Conservation (phyloP, 2,888 invertebrate species). For the Phaedon cochleariae region DNA sequence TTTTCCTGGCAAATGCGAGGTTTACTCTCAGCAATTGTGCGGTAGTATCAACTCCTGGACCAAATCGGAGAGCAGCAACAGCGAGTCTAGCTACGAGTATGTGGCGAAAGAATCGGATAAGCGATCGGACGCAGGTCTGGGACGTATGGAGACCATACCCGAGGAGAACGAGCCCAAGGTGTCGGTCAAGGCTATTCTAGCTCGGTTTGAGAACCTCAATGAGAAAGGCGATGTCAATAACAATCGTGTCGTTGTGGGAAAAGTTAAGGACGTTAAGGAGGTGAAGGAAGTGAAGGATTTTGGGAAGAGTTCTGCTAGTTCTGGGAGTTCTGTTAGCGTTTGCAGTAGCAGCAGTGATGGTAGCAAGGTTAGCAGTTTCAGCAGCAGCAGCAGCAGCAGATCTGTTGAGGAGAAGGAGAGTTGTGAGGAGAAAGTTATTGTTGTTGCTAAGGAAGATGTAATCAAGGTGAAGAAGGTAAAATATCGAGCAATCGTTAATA, state of each 20-base stretch:
- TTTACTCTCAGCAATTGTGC: slow-evolving; percentile 56
- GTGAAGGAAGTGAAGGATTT: too few relatives aligned
- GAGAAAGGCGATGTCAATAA: slow-evolving; percentile 53
- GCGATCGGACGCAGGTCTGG: slow-evolving; percentile 35
- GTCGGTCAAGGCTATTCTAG: slow-evolving; percentile 83
- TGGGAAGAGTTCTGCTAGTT: slow-evolving; percentile 22
- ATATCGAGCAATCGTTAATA: too few relatives aligned
- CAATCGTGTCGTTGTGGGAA: slow-evolving; percentile 27
- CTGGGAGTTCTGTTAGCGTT: slow-evolving; percentile 21
- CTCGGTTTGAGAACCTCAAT: slow-evolving; percentile 73
- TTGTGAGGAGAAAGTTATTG: neutral
- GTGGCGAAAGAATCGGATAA: slow-evolving; percentile 41
- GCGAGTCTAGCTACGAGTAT: slow-evolving; percentile 57
- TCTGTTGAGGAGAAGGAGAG: neutral
- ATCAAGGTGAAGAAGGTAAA: neutral
- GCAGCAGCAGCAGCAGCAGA: neutral
- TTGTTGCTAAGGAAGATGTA: neutral
- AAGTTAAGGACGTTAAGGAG: slow-evolving; percentile 26
- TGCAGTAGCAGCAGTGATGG: slow-evolving; percentile 10
- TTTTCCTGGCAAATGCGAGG: slow-evolving; percentile 59
- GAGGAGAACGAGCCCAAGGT: slow-evolving; percentile 85
- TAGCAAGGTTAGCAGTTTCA: slow-evolving; percentile 3
- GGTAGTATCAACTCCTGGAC: slow-evolving; percentile 72
- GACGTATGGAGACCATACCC: slow-evolving; percentile 81
- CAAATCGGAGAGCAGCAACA: slow-evolving; percentile 69